A percentile compares a stretch with the other conserved stretches of the same genome.
Conservation (phyloP, 2,797 vertebrate genomes). For the Moxostoma hubbsi region DNA sequence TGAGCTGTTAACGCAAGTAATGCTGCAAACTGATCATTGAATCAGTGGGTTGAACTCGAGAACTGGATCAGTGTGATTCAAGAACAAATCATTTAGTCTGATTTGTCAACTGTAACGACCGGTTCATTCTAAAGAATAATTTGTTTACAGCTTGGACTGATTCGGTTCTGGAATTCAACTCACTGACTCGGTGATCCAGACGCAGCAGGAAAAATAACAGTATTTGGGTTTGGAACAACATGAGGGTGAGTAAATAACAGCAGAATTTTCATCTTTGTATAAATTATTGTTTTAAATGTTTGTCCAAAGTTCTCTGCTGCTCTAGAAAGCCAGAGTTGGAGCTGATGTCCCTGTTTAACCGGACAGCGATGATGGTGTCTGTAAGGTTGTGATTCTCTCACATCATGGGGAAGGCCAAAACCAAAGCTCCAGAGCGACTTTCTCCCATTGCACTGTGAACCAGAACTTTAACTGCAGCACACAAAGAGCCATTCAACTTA, state of each 20-base stretch:
- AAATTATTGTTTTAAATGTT: conserved; percentile 48
- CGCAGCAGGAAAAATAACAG: too few relatives aligned
- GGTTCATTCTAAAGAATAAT: background rate
- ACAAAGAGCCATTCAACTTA: conserved; percentile 8
- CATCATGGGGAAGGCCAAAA: conserved; percentile 87
- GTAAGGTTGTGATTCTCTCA: conserved; percentile 75
- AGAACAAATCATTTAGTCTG: background rate
- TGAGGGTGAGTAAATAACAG: too few relatives aligned
- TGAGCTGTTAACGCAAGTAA: conserved; percentile 3
- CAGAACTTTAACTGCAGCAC: conserved; percentile 81
- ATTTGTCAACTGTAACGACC: background rate
- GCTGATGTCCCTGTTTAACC: conserved; percentile 78
- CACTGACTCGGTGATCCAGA: background rate
- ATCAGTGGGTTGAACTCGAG: conserved; percentile 5
- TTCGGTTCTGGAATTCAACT: background rate
- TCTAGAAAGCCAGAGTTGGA: conserved; percentile 85
- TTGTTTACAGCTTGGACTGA: background rate
- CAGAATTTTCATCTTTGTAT: too few relatives aligned
- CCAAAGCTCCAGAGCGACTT: conserved; percentile 84
- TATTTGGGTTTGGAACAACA: too few relatives aligned
- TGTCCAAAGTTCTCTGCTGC: conserved; percentile 80
- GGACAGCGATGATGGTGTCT: conserved; percentile 77
- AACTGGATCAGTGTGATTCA: conserved; percentile 6
- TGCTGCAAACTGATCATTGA: background rate
- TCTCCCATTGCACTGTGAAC: conserved; percentile 88